Conservation (phyloP, 2,113 vertebrate species). For the Casuarius casuarius region DNA sequence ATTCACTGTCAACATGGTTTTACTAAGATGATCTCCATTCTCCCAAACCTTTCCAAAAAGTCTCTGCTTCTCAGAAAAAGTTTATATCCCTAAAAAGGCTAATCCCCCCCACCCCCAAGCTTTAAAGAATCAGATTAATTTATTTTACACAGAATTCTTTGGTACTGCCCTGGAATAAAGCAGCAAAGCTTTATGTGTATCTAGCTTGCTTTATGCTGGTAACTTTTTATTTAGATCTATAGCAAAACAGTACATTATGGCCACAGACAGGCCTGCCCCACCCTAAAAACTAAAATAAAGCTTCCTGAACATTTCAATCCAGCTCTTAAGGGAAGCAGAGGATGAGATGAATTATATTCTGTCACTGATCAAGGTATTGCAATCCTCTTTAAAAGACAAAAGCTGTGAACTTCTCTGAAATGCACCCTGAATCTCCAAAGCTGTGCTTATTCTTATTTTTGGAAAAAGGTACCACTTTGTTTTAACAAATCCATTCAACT, state of each 20-base stretch:
- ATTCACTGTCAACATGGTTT: slow-evolving; percentile 25
- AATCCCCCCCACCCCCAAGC: slow-evolving; percentile 6
- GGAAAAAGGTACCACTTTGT: slow-evolving; percentile 75
- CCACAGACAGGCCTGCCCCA: background rate
- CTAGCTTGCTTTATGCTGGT: slow-evolving; percentile 2
- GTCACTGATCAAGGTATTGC: background rate
- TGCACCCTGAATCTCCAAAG: slow-evolving; percentile 80
- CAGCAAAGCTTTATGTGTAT: slow-evolving; percentile 20
- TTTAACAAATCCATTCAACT: slow-evolving; percentile 14
- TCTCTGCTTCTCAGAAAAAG: slow-evolving; percentile 29
- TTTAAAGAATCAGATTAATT: slow-evolving; percentile 18
- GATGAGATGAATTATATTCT: background rate
- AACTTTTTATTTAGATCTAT: background rate
- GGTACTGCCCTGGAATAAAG: slow-evolving; percentile 62
- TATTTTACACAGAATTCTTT: slow-evolving; percentile 72
- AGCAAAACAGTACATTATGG: background rate
- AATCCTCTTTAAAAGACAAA: slow-evolving; percentile 21
- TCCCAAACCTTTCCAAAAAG: background rate
- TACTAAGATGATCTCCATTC: background rate
- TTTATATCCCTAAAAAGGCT: slow-evolving; percentile 18
- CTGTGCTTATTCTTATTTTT: slow-evolving; percentile 65
- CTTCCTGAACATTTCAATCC: background rate
- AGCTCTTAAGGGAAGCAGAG: slow-evolving; percentile 26
- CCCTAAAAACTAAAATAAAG: background rate
- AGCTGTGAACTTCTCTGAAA: slow-evolving; percentile 33